Evolutionary conservation across 2,888 invertebrate genomes (phyloP), one percentile per base, ranked within the genome.

Genomic region (Lycia hirtaria): DNA sequence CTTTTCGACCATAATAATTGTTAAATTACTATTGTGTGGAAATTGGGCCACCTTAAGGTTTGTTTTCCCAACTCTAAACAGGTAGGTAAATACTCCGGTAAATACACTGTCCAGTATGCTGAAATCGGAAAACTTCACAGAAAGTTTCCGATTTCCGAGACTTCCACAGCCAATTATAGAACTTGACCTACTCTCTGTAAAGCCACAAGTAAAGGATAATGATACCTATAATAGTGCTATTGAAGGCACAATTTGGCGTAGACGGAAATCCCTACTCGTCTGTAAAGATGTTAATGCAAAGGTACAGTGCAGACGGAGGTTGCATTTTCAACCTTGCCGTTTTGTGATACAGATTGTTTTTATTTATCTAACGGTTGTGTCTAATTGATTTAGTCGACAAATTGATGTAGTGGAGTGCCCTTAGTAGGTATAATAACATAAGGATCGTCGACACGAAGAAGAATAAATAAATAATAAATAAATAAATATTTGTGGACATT

Each of bases 221-320:
- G 40, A 43, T 47, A 28, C 30, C 47, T 56, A 48, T 60, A 55
- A 52, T 49, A 45, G 17, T 41, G 40, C 48, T 55, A 50, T 56
- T 52, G 47, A 62, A 60, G 60, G 56, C 56, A 33, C 65, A 65
- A 62, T 62, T 59, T 62, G 54, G 55, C 56, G 4, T 40, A 19
- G 49, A 56, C 56, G 58, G 58, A 59, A 54, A 55, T 60, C 37
- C 53, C 40, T 45, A 56, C 54, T 54, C 43, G 52, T 58, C 48
- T 40, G 48, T 44, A 22, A 20, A 43, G 19, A 40, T 30, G 40
- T 47, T 43, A 35, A 43, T 44, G 33, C 30, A 35, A 10, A 19
- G 26, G 30, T 24, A 43, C 26, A 20, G 12, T 26, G 20, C 51
- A 43, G 9, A 12, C 3, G 6, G 20, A 20, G 9, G 33, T 33